Base-by-base conservation (phyloP, 1,140 invertebrate species). In the Himalopsyche phryganea region DNA sequence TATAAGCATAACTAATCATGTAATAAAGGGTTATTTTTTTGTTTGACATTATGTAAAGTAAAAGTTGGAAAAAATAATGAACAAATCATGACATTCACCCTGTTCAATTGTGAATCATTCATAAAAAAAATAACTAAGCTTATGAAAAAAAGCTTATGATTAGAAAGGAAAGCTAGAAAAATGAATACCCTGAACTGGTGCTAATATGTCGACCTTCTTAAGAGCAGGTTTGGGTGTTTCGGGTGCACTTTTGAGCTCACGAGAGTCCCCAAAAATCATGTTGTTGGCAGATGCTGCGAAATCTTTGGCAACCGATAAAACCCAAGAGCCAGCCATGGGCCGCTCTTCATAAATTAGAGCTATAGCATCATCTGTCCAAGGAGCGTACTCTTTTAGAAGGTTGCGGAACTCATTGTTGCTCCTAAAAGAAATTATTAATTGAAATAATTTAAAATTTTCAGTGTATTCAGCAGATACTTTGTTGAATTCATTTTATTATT, bases 361-460 rank as follows among this genome's bases (percentile, higher is more conserved):
- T 14, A 64, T 58, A 5, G 62, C 62, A 33, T 60, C 58, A 14
- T 64, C 62, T 6, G 62, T 54, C 58, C 62, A 60, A 7, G 58
- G 58, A 14, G 42, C 54, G 33, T 64, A 60, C 19, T 64, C 62
- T 28, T 64, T 60, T 17, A 64, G 46, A 4, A 64, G 35, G 17
- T 60, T 52, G 1, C 62, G 53, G 45, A 64, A 53, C 11, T 64
- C 62, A 20, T 52, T 49, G 20, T 64, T 49, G 35, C 47, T 60
- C 41, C 62, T 64, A 44, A 5, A 47, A 52, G 50, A 28, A 13
- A 3, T n/a, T n/a, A n/a, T n/a, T n/a, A n/a, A n/a, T n/a, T n/a
- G n/a, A n/a, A n/a, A n/a, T n/a, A n/a, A n/a, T n/a, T n/a, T n/a
- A n/a, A n/a, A n/a, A n/a, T n/a, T n/a, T n/a, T n/a, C n/a, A n/a